Base-by-base conservation (phyloP, 2,888 invertebrate species). In the Andrena praecox region DNA sequence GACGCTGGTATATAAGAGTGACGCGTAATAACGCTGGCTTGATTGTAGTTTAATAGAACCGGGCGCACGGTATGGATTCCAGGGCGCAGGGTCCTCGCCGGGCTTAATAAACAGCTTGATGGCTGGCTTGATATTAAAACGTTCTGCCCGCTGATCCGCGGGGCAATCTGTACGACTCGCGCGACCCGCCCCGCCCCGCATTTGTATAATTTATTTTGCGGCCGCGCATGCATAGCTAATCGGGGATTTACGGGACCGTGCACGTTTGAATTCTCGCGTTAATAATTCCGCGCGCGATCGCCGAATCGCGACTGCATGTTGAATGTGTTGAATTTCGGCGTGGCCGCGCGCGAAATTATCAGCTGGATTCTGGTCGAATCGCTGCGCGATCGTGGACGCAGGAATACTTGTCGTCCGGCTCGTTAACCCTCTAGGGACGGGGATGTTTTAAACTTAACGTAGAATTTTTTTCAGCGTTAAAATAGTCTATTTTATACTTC, bases 171-270 rank as follows among this genome's bases (percentile, higher is more conserved):
- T 24, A 8, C 59, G 69, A 70, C 42, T 69, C 63, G 33, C 20
- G 31, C 7, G 7, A 7, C 12, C 16, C 16, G 12, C 0, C 7
- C 56, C 12, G 0, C 7, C 20, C 64, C 33, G 35, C 80, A 67
- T 67, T 75, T 71, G 74, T 74, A 56, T 71, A 75, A 82, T 82
- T 80, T 74, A 80, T 82, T 82, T 71, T 67, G 74, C 82, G 80
- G 75, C 70, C 66, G 56, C n/a, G 12, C 70, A 63, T 75, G 80
- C 74, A 82, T 82, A 75, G 35, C 76, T 77, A 80, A 80, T 76
- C 52, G 60, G 0, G 70, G 75, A 68, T 79, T 79, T 75, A 75
- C 75, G 64, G 56, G 62, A n/a, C 48, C 3, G 24, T 24, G 48
- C 16, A 35, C 68, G 64, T 73, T 42, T 75, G 42, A 54, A 79